Base-by-base conservation (phyloP, 2,797 vertebrate genomes). In the Rhinophrynus dorsalis region DNA sequence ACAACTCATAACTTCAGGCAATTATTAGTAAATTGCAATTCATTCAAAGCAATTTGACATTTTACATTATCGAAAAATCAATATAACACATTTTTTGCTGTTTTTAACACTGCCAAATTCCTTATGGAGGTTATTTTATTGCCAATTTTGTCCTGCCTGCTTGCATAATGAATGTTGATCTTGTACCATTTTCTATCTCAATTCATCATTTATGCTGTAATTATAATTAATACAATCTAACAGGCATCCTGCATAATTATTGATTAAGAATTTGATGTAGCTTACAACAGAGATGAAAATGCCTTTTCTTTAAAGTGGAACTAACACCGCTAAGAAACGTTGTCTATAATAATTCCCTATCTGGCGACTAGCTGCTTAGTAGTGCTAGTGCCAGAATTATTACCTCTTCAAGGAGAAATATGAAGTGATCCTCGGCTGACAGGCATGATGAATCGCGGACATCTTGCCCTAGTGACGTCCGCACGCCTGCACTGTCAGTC, bases 61-160 rank as follows among this genome's bases (percentile, higher is more conserved):
- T 73, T 67, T 66, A 73, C 62, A 73, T 73, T 73, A 73, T 73
- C 55, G 66, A 33, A 51, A 67, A 67, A 73, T 73, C 70, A 67
- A 73, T 73, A 21, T 17, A 44, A 54, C 55, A 65, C 44, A 51
- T 52, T 73, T 60, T 73, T 38, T 67, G 37, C 47, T 37, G 55
- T 60, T 73, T 67, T 60, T 67, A 66, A 60, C 38, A 18, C 27
- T 30, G 55, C 70, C 55, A 73, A 66, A 65, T 50, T 52, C 52
- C 50, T 66, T 42, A 47, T 58, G 42, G 20, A 37, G 45, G 55
- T 60, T 52, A 60, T 72, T 58, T 72, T 66, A 72, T 72, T 59
- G 55, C 47, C 55, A 73, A 60, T 67, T 73, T 54, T 35, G 55
- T 45, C 29, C 68, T 59, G 69, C 59, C 69, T 66, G 29, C 37